These are phyloP conservation scores for Microcebus murinus DNA, from an alignment of 2,113 vertebrate species.

Conservation along the genomic window DNA sequence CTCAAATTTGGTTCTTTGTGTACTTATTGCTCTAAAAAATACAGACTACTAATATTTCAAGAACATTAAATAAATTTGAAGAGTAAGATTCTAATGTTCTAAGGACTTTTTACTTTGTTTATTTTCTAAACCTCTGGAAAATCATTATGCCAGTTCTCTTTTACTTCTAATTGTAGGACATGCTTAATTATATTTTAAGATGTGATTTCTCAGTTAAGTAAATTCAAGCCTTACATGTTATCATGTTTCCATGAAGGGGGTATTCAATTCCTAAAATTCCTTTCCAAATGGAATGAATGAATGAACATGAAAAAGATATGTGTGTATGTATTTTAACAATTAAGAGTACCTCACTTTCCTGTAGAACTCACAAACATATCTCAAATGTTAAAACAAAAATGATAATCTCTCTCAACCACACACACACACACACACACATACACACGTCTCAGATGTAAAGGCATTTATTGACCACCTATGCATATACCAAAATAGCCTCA, in stretches of 20 bases:
- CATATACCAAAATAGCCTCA: not conserved
- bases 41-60: not conserved
- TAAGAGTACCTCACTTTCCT: not conserved
- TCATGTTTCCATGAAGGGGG: not conserved
- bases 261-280: not conserved
- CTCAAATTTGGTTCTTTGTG: not conserved
- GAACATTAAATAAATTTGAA: not conserved
- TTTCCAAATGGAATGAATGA: not conserved
- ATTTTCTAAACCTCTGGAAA: constrained; percentile 1
- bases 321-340: not conserved
- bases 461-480: not conserved
- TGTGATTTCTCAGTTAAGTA: not conserved
- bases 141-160: not conserved
- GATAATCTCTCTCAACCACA: not conserved
- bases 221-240: not conserved
- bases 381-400: not conserved
- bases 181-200: not conserved
- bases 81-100: not conserved
- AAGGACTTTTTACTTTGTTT: not conserved
- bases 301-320: not conserved
- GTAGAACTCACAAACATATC: not conserved
- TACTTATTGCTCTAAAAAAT: not conserved
- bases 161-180: not conserved
- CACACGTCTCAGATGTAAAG: not conserved
- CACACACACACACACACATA: not conserved